A percentile compares a stretch with the other conserved stretches of the same genome.
Evolutionary conservation across 2,797 vertebrate species (phyloP).

Genomic region (Artibeus jamaicensis): DNA sequence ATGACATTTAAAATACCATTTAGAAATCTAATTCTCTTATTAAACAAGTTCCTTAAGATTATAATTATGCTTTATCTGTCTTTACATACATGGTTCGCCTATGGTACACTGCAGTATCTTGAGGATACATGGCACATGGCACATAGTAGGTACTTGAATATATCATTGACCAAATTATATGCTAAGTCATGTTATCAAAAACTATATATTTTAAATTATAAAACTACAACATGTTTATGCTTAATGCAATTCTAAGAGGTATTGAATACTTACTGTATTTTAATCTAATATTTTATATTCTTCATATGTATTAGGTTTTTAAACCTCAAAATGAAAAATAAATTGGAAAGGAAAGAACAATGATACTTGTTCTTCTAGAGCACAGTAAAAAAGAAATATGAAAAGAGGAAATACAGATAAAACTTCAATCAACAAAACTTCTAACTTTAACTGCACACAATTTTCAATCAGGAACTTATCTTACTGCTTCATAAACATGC

Average conservation of each 20-base stretch:
- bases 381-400: not conserved
- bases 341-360: not conserved
- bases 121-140: not conserved
- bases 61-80: not conserved
- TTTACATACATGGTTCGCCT: not conserved
- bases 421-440: conserved; percentile 63
- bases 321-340: not conserved
- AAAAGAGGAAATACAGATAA: not conserved
- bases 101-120: not conserved
- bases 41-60: not conserved
- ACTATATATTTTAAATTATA: not conserved
- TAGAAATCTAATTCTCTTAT: not conserved
- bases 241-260: not conserved
- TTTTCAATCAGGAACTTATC: conserved; percentile 58
- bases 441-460: conserved; percentile 45
- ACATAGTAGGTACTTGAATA: not conserved
- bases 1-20: not conserved
- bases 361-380: not conserved
- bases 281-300: not conserved
- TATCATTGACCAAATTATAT: not conserved
- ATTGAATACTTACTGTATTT: not conserved
- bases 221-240: not conserved
- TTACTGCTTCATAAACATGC: conserved; percentile 46
- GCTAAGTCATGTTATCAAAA: not conserved
- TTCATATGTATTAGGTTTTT: not conserved